A percentile compares a stretch with the other conserved stretches of the same genome.
Evolutionary conservation across 2,113 vertebrate genomes (phyloP).

Genomic region (Saccopteryx bilineata): DNA sequence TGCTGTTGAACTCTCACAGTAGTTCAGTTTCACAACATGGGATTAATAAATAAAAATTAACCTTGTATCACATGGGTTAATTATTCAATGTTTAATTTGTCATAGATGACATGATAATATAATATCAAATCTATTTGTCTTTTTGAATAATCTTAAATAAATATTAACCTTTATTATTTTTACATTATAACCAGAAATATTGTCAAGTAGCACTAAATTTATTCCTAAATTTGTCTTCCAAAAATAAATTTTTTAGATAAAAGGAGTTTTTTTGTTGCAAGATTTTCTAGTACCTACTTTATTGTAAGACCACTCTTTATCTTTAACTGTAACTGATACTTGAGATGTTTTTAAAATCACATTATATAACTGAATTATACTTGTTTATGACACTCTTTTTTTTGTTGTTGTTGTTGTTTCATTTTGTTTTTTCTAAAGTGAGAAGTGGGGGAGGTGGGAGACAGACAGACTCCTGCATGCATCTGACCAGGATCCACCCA

Average conservation of each 20-base stretch:
- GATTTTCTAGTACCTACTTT: background rate
- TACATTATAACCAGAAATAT: background rate
- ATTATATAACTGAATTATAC: background rate
- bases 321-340: background rate
- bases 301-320: background rate
- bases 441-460: no score
- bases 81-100: background rate
- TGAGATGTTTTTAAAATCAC: background rate
- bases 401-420: no score
- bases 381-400: background rate
- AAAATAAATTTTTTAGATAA: background rate
- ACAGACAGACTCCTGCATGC: no score
- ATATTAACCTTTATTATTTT: background rate
- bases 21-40: background rate
- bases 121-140: background rate
- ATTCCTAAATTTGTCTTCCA: background rate
- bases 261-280: background rate
- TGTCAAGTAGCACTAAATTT: background rate
- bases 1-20: background rate
- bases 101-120: background rate
- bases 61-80: background rate
- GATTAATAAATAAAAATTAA: background rate
- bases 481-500: no score
- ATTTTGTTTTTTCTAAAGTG: no score
- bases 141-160: conserved; percentile 17